Base-by-base conservation (phyloP, 2,888 invertebrate species). In the Polyploca ridens region DNA sequence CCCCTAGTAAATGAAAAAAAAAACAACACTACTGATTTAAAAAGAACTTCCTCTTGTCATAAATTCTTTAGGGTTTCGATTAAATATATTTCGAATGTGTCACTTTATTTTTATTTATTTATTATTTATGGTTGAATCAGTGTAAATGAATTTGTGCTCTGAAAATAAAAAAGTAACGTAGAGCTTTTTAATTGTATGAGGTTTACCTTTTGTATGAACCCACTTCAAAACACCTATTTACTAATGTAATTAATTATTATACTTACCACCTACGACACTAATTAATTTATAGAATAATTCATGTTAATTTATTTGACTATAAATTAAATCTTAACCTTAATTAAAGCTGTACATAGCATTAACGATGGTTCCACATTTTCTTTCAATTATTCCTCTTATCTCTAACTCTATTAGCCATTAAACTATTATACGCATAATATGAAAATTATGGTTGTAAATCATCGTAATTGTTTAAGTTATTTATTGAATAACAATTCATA, bases 1-100 rank as follows among this genome's bases (percentile, higher is more conserved):
- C 91, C 91, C 80, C 81, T 70, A 75, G 76, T 77, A 79, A 82
- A 83, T 88, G 84, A 7, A 35, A 89, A 82, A 81, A 79, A 54
- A 54, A 54, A 54, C n/a, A 49, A 49, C 19, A 54, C 54, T 54
- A 78, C 66, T 68, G 67, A 77, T 83, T 81, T 84, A 76, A 84
- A 74, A 85, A 79, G 78, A 77, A 89, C 89, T 88, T 89, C 90
- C 90, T 88, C 76, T 81, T 67, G 73, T 75, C 81, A 78, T 84
- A 79, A 82, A 78, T 83, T 76, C 73, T 72, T 80, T 75, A 64
- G 65, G 64, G 63, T 64, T 61, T 54, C 64, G 66, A 62, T 59
- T 57, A 66, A 66, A 59, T 41, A 16, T 33, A 54, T 27, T 35
- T 57, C 41, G 41, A 58, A 38, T 27, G 38, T 27, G 54, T 35